Base-by-base conservation (phyloP, 2,113 vertebrate genomes). In the Bos indicus region DNA sequence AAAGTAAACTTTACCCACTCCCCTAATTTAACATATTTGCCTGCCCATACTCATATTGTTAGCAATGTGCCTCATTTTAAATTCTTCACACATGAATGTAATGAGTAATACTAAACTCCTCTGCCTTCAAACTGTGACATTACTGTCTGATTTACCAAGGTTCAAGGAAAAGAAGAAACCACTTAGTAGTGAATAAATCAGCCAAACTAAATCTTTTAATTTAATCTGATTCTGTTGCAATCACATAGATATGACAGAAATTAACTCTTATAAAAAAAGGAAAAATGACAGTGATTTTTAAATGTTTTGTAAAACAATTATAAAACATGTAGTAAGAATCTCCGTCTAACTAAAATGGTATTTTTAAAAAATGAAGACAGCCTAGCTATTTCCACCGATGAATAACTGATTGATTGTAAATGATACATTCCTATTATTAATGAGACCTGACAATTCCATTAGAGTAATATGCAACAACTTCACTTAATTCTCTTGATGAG, bases 351-450 rank as follows among this genome's bases (percentile, higher is more conserved):
- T 95, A 94, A 93, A 94, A 93, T 81, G 26, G 36, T 46, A 82
- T 92, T 87, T 92, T 62, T 30, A 10, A 91, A 84, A 92, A 94
- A 93, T 91, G 78, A 98, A 97, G 52, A 94, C 56, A 81, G 57
- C 2, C 12, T 93, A 90, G 60, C 85, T 96, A 25, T 96, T 95
- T 87, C 90, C 81, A 91, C 96, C 30, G 74, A 91, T 92, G 92
- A 82, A 89, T 43, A 85, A 56, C 12, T 97, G 96, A 97, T 88
- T 96, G 80, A 97, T 94, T 97, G 77, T 56, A 90, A 95, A 78
- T 60, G 85, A 95, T 91, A 88, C 26, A 71, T 81, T 91, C 67
- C 43, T 86, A 51, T 96, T 96, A 97, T 74, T 97, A 97, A 95
- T 86, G 85, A 97, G 52, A 97, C 5, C 82, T 52, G 64, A 92